A percentile compares a stretch with the other conserved stretches of the same genome.
phyloP scores from a whole-genome alignment of 2,888 invertebrate genomes.

The Cantharis lateralis region DNA sequence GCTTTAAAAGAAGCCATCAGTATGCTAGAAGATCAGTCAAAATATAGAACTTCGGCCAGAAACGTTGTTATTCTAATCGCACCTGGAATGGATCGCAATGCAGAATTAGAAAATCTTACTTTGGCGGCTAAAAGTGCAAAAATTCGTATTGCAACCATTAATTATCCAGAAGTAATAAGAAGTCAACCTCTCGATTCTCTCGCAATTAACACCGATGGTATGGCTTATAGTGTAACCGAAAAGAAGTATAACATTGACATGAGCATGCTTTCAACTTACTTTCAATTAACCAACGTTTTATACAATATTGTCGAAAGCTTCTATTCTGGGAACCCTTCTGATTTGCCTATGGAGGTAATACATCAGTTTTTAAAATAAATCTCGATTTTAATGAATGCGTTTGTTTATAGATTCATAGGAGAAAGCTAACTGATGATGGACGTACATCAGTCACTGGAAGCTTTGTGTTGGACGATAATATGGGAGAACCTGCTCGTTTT shows the following conservation, averaged over 20 bases:
- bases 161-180: conserved; percentile 59
- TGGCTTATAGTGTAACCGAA: conserved; percentile 60
- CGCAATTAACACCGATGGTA: conserved; percentile 55
- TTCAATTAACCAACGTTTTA: conserved; percentile 58
- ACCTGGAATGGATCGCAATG: conserved; percentile 58
- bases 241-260: conserved; percentile 59
- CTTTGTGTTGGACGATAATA: conserved; percentile 60
- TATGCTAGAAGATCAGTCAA: conserved; percentile 57
- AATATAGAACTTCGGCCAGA: conserved; percentile 57
- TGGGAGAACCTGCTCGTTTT: conserved; percentile 60
- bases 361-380: not conserved
- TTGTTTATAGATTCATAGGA: conserved; percentile 55
- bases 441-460: conserved; percentile 59
- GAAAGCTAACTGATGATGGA: conserved; percentile 59
- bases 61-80: conserved; percentile 62
- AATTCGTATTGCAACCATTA: conserved; percentile 60
- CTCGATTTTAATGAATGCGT: not conserved
- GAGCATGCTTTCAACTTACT: conserved; percentile 60
- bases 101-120: conserved; percentile 53
- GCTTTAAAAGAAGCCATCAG: conserved; percentile 54
- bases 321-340: conserved; percentile 55
- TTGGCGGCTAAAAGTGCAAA: conserved; percentile 55
- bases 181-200: conserved; percentile 56
- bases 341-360: conserved; percentile 56
- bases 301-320: conserved; percentile 57